Percentiles rank a stretch among this genome's conserved stretches.
phyloP scores from a whole-genome alignment of 2,888 invertebrate genomes.

The Ypsolopha sequella region DNA sequence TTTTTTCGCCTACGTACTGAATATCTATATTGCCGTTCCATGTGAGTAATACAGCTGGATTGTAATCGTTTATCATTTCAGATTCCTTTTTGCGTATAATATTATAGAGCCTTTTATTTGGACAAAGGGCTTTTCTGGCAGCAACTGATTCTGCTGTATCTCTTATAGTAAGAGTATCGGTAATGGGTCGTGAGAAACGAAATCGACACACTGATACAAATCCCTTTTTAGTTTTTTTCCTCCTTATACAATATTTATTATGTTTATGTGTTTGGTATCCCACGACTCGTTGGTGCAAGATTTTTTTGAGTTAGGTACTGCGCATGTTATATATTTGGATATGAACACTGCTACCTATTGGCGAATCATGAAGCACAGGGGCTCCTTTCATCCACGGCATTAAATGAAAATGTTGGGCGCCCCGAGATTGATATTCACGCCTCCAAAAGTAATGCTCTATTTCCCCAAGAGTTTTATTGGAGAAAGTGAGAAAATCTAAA shows the following conservation, averaged over 20 bases:
- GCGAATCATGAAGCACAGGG: constrained; percentile 14
- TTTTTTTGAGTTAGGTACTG: constrained; percentile 15
- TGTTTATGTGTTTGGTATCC: constrained; percentile 21
- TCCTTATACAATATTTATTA: constrained; percentile 22
- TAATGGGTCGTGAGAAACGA: constrained; percentile 18
- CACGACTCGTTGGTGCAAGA: constrained; percentile 16
- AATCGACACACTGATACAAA: constrained; percentile 16
- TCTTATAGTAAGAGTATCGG: constrained; percentile 14
- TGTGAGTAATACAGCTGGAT: constrained; percentile 17
- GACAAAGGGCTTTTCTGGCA: constrained; percentile 15
- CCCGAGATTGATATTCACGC: constrained; percentile 20
- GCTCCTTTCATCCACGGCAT: constrained; percentile 24
- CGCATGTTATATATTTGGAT: constrained; percentile 17
- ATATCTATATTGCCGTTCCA: constrained; percentile 27
- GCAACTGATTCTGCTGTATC: constrained; percentile 18
- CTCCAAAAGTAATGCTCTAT: constrained; percentile 19
- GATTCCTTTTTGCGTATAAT: constrained; percentile 15
- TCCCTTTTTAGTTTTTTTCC: constrained; percentile 16
- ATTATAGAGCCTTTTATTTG: constrained; percentile 20
- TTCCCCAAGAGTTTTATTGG: constrained; percentile 16
- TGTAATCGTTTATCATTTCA: constrained; percentile 20
- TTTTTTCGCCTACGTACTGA: constrained; percentile 20
- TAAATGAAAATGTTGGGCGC: constrained; percentile 19
- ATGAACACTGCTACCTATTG: too few relatives aligned
- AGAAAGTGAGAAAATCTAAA: constrained; percentile 19